These are phyloP conservation scores for Recurvirostra avosetta DNA, from an alignment of 2,113 vertebrate genomes.

Conservation along the genomic window DNA sequence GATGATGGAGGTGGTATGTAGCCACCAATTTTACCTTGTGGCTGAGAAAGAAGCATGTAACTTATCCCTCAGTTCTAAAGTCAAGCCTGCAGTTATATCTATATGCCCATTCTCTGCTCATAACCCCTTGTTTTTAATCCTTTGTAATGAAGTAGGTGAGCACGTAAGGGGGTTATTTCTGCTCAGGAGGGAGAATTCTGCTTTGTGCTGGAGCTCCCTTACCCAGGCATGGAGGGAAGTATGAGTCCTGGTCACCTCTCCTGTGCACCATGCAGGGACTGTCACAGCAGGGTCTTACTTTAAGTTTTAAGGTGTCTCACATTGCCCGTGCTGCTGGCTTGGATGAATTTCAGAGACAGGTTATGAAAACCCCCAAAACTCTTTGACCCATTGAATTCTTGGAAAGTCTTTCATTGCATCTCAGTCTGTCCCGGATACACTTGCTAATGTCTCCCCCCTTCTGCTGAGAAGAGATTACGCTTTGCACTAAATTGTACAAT, in stretches of 20 bases:
- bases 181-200: neutral
- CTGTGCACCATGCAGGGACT: neutral
- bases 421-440: neutral
- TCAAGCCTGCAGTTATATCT: neutral
- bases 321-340: neutral
- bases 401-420: neutral
- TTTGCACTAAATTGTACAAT: neutral
- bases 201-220: neutral
- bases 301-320: neutral
- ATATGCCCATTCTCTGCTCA: neutral
- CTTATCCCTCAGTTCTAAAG: neutral
- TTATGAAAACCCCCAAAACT: neutral
- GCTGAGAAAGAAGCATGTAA: neutral
- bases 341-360: neutral
- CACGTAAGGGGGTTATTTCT: neutral
- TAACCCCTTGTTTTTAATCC: neutral
- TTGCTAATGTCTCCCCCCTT: neutral
- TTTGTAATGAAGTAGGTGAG: neutral
- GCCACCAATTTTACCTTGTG: neutral
- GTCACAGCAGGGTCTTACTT: neutral
- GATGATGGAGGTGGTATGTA: neutral
- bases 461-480: neutral
- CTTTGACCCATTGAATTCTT: neutral
- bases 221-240: accelerated
- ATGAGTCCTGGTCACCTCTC: neutral